Evolutionary conservation across 1,140 invertebrate species (phyloP).

Genomic region (Platyscapa corneri): DNA sequence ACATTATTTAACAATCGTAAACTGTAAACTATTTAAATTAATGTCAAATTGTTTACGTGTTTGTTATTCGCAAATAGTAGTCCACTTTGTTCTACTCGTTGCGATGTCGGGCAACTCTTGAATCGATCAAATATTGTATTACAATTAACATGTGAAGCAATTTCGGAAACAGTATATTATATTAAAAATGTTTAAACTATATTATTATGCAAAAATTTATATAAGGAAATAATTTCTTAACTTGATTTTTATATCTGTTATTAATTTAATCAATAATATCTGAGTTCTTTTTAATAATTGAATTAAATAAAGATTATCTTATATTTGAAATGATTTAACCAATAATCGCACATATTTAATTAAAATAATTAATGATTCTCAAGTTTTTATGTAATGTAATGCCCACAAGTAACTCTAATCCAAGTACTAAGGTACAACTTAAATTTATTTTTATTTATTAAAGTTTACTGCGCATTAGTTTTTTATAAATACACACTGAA

Average conservation of each 20-base stretch:
- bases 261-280: background rate
- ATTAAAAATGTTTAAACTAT: background rate
- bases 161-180: background rate
- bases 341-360: background rate
- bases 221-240: background rate
- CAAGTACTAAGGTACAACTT: conserved; percentile 59
- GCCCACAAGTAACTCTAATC: conserved; percentile 68
- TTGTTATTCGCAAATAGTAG: conserved; percentile 16
- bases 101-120: conserved; percentile 49
- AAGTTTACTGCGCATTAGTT: background rate
- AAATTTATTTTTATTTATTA: conserved; percentile 45
- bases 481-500: conserved; percentile 18
- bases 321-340: background rate
- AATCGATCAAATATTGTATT: conserved; percentile 53
- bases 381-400: conserved; percentile 66
- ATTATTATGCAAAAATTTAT: background rate
- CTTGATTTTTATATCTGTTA: background rate
- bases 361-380: conserved; percentile 25
- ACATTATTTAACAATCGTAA: background rate
- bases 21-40: no score
- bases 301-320: background rate
- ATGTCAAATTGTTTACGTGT: background rate
- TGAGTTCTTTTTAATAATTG: background rate
- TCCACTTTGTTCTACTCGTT: conserved; percentile 31
- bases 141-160: conserved; percentile 2